A percentile compares a stretch with the other conserved stretches of the same genome.
Conservation (phyloP, 2,113 vertebrate genomes). For the Zapornia atra region DNA sequence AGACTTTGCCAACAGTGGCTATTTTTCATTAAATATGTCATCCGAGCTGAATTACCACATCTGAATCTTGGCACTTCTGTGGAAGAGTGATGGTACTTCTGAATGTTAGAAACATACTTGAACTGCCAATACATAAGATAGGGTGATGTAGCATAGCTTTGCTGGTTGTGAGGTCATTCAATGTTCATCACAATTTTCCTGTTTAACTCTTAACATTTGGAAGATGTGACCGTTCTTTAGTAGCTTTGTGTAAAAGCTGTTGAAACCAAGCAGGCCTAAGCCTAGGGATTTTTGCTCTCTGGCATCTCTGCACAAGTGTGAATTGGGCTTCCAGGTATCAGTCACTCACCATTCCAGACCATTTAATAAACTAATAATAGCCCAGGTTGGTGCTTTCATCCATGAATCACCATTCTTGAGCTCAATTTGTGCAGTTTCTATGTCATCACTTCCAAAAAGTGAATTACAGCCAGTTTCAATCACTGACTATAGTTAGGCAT, state of each 20-base stretch:
- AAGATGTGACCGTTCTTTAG: not conserved
- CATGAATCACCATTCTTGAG: fast-evolving
- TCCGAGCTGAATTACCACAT: not conserved
- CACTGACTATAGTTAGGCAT: not conserved
- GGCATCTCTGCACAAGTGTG: not conserved
- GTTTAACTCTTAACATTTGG: not conserved
- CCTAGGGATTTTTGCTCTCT: not conserved
- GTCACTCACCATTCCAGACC: not conserved
- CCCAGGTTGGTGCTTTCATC: not conserved
- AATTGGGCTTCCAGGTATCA: not conserved
- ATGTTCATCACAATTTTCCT: not conserved
- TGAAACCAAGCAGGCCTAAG: not conserved
- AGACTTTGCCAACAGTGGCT: not conserved
- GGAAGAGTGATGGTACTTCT: not conserved
- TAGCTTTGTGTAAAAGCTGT: not conserved
- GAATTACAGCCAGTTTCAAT: not conserved
- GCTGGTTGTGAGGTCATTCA: not conserved
- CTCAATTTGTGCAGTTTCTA: not conserved
- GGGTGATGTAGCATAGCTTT: not conserved
- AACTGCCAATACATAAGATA: not conserved
- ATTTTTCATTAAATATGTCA: not conserved
- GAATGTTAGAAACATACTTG: not conserved
- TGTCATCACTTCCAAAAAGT: not conserved
- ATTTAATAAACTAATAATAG: not conserved
- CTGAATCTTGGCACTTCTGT: not conserved